Evolutionary conservation across 2,797 vertebrate species (phyloP), one percentile per base, ranked within the genome.

Genomic region (Nasua narica): DNA sequence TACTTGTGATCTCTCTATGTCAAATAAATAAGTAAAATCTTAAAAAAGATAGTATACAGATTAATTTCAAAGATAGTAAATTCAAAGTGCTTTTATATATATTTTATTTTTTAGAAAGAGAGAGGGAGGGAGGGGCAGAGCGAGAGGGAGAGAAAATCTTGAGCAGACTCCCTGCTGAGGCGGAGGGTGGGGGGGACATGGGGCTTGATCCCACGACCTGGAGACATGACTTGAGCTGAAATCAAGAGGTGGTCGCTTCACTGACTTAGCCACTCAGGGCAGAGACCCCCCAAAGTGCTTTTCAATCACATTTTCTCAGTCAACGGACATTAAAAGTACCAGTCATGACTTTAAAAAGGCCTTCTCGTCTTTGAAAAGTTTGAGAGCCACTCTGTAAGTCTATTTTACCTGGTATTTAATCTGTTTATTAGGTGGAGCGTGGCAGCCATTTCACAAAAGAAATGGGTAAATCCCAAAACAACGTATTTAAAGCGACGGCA

Each of bases 321-420:
- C 11, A 92, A 29, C 32, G 46, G 56, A 54, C 56, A 46, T 70
- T 96, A 70, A 58, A 94, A 74, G 58, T 56, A 88, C 23, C 92
- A 72, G 87, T 83, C 48, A 52, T 90, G 79, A 84, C 70, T 35
- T 90, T 76, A 82, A 77, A 67, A 72, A 32, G 48, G 35, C 70
- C 43, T 60, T 90, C 72, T 83, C 35, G 9, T 84, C 29, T 91
- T 95, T 35, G 4, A 76, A 79, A 84, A 54, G 67, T 19, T 67
- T 92, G 60, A 50, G 58, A 90, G 87, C 50, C 21, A 67, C 32
- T 70, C 5, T n/a, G 19, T 84, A 62, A 69, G 65, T 94, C 65
- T 35, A 92, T 67, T 93, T 87, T 90, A 37, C 74, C 29, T 95
- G n/a, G 40, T 87, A 74, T 74, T 87, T 91, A 90, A 50, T 81